Conservation (phyloP, 2,888 invertebrate genomes). For the Chelonus formosanus region DNA sequence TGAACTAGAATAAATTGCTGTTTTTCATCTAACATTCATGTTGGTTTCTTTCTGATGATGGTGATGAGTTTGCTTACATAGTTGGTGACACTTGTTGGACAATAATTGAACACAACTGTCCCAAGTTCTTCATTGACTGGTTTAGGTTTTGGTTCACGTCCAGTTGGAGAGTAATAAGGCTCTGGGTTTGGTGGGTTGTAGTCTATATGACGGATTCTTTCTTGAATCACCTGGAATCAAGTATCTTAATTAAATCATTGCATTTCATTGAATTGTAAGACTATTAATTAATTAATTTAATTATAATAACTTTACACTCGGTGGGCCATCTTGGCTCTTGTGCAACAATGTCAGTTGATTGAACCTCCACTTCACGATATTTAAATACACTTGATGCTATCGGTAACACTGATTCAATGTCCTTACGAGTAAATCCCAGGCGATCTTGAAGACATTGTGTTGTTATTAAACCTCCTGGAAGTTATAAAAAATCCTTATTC, state of each 20-base stretch:
- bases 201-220: conserved; percentile 80
- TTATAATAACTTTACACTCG: conserved; percentile 79
- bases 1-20: conserved; percentile 70
- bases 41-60: neutral
- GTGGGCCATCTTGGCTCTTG: conserved; percentile 89
- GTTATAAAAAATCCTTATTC: neutral
- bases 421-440: conserved; percentile 46
- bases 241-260: neutral
- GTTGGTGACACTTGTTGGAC: conserved; percentile 86
- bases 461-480: conserved; percentile 47
- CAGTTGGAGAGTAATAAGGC: conserved; percentile 80
- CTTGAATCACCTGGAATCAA: conserved; percentile 77
- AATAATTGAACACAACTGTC: conserved; percentile 83
- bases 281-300: too few species aligned
- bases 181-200: conserved; percentile 79
- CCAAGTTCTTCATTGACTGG: conserved; percentile 89
- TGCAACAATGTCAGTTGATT: conserved; percentile 63
- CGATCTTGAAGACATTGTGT: conserved; percentile 49
- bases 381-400: conserved; percentile 46
- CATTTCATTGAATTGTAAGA: neutral
- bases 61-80: conserved; percentile 73
- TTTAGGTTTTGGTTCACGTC: conserved; percentile 83
- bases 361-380: conserved; percentile 46
- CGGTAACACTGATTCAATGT: conserved; percentile 48
- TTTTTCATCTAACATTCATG: conserved; percentile 15